Percentiles rank a stretch among this genome's conserved stretches.
Evolutionary conservation across 2,888 invertebrate species (phyloP).

Genomic region (Cordylochernes scorpioides): DNA sequence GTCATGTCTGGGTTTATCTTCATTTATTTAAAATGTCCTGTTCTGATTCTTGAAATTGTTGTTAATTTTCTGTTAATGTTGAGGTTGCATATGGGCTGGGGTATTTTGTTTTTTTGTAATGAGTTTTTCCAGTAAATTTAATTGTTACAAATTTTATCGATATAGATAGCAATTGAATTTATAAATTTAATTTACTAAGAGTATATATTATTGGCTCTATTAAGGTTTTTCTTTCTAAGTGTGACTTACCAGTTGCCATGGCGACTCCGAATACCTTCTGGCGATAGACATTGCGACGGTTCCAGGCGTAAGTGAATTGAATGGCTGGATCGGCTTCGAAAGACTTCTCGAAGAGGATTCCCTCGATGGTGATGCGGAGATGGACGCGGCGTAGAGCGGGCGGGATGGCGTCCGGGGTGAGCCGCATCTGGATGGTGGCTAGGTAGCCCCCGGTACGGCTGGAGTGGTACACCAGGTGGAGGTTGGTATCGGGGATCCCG

Average conservation of each 20-base stretch:
- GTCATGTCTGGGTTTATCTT: no score
- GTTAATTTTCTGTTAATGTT: no score
- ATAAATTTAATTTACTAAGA: no score
- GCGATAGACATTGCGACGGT: conserved; percentile 72
- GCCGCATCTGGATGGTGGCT: conserved; percentile 65
- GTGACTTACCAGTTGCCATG: conserved; percentile 23
- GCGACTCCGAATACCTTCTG: conserved; percentile 24
- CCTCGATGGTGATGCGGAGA: conserved; percentile 53
- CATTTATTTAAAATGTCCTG: no score
- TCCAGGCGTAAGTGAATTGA: conserved; percentile 90
- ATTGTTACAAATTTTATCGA: no score
- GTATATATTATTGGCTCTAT: no score
- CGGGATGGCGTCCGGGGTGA: conserved; percentile 53
- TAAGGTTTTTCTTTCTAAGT: no score
- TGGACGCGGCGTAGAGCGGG: conserved; percentile 58
- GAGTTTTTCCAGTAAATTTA: no score
- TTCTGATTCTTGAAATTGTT: no score
- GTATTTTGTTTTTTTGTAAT: no score
- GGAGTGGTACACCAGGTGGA: conserved; percentile 80
- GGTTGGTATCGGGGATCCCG: conserved; percentile 67
- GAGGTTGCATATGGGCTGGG: no score
- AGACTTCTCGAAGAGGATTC: conserved; percentile 61
- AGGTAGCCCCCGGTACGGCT: conserved; percentile 78
- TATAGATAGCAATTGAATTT: no score
- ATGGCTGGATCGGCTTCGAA: conserved; percentile 89